phyloP scores from a whole-genome alignment of 2,113 vertebrate species.

The Anolis carolinensis region DNA sequence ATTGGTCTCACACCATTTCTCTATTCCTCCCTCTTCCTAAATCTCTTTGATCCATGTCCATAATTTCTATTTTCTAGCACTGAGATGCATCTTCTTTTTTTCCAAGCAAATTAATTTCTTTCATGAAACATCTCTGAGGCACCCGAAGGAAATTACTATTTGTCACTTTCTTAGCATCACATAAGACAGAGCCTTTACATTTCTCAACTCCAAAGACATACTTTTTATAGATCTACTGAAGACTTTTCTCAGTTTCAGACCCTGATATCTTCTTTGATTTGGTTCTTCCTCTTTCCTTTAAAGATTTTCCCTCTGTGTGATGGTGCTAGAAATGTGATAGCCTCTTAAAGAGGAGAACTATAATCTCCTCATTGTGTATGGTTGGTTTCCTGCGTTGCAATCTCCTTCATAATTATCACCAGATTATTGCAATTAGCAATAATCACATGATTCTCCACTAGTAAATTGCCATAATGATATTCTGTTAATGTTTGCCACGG shows the following conservation, averaged over 20 bases:
- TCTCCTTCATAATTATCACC: conserved; percentile 17
- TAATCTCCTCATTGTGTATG: neutral
- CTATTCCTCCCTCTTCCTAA: neutral
- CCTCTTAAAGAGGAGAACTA: neutral
- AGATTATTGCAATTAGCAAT: neutral
- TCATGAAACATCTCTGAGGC: conserved; percentile 20
- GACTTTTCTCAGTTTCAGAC: conserved; percentile 13
- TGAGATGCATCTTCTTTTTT: conserved; percentile 20
- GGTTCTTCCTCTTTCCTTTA: neutral
- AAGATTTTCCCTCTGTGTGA: neutral
- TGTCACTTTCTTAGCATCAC: neutral
- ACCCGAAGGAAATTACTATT: neutral
- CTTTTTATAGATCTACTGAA: conserved; percentile 20
- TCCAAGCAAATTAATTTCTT: conserved; percentile 29
- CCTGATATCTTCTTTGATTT: neutral
- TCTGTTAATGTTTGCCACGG: neutral
- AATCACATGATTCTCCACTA: neutral
- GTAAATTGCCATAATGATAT: conserved; percentile 4
- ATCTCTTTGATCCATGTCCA: neutral
- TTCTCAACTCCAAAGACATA: neutral
- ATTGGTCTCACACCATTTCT: neutral
- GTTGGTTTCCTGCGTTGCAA: neutral
- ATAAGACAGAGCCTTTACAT: conserved; percentile 19
- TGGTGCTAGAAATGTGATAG: neutral
- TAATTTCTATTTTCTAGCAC: neutral